Evolutionary conservation across 92 coral and sea anemone species (phyloP).

Genomic region (Epizoanthus stellaris): DNA sequence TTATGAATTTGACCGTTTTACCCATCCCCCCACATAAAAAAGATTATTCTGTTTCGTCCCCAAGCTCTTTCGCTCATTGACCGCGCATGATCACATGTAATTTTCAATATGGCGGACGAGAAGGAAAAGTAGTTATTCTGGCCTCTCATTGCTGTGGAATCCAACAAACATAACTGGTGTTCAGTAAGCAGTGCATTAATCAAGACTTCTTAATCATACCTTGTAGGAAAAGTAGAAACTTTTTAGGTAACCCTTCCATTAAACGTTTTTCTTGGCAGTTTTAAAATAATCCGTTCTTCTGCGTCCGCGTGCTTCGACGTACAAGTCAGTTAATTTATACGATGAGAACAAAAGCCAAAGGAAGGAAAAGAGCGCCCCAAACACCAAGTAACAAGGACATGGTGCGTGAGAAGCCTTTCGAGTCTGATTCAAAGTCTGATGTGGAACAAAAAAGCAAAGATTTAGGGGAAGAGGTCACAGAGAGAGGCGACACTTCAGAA

Average conservation of each 20-base stretch:
- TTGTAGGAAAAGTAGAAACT: neutral
- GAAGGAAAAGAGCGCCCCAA: conserved; percentile 22
- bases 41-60: too few relatives aligned
- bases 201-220: neutral
- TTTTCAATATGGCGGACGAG: neutral
- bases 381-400: neutral
- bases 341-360: conserved; percentile 28
- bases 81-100: too few relatives aligned
- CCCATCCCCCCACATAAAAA: too few relatives aligned
- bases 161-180: too few relatives aligned
- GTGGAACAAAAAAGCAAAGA: neutral
- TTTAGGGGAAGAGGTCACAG: neutral
- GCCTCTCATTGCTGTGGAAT: too few relatives aligned
- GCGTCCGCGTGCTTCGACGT: too few relatives aligned
- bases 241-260: neutral
- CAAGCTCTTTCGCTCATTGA: too few relatives aligned
- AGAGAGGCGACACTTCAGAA: conserved; percentile 1
- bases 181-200: neutral
- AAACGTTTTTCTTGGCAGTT: too few relatives aligned
- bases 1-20: too few relatives aligned
- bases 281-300: too few relatives aligned
- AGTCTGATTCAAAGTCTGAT: neutral
- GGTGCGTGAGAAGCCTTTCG: neutral
- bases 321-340: conserved; percentile 1
- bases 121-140: neutral